Percentiles rank a stretch among this genome's conserved stretches.
phyloP scores from a whole-genome alignment of 2,797 vertebrate genomes.

The Diglossa cyanea region DNA sequence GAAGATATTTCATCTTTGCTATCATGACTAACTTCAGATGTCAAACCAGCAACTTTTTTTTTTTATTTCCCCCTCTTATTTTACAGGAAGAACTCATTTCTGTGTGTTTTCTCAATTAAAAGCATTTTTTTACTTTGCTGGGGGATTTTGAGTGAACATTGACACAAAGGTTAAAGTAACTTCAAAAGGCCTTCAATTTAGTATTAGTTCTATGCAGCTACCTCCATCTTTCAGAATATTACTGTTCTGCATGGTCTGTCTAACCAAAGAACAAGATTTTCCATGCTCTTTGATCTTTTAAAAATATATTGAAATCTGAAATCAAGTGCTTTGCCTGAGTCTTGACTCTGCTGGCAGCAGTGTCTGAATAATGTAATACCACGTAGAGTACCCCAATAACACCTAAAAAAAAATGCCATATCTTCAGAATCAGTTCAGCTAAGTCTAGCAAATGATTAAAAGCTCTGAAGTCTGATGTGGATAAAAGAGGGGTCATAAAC shows the following conservation, averaged over 20 bases:
- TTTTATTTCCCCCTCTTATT: not conserved
- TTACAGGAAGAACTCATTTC: not conserved
- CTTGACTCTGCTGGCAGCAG: not conserved
- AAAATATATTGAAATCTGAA: constrained; percentile 5
- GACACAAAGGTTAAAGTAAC: not conserved
- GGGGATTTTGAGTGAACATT: not conserved
- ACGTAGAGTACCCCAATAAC: not conserved
- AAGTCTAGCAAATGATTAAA: constrained; percentile 11
- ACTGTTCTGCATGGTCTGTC: not conserved
- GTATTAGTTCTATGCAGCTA: not conserved
- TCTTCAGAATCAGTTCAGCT: not conserved
- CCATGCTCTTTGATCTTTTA: not conserved
- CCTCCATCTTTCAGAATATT: not conserved
- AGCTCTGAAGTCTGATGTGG: constrained; percentile 18
- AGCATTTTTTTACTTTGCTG: not conserved
- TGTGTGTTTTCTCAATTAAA: not conserved
- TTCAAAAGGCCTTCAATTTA: not conserved
- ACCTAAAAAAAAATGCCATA: not conserved
- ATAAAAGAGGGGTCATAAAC: constrained; percentile 19
- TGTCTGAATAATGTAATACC: not conserved
- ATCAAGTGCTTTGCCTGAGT: not conserved
- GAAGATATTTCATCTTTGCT: not conserved
- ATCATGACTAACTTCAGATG: not conserved
- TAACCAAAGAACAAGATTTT: not conserved
- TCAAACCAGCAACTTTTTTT: not conserved